phyloP scores from a whole-genome alignment of 2,797 vertebrate species.

The Rhinophrynus dorsalis region DNA sequence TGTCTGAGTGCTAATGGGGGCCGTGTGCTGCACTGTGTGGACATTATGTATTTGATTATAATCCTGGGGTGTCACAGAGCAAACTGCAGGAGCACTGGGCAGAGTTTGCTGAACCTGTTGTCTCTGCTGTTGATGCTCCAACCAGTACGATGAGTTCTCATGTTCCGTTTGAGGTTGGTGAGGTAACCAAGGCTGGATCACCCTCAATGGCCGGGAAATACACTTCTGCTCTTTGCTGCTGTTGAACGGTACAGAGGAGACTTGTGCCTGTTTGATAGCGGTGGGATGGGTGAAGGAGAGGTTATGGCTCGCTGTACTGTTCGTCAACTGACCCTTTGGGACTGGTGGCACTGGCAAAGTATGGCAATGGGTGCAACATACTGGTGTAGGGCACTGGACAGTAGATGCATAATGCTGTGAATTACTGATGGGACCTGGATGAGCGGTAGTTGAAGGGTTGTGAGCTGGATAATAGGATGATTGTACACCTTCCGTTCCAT shows the following conservation, averaged over 20 bases:
- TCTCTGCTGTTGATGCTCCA: constrained; percentile 52
- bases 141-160: constrained; percentile 37
- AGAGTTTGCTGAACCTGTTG: constrained; percentile 60
- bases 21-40: constrained; percentile 53
- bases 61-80: constrained; percentile 62
- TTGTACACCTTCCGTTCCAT: constrained; percentile 74
- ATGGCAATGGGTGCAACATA: constrained; percentile 83
- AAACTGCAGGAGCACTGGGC: constrained; percentile 60
- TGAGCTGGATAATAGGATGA: constrained; percentile 73
- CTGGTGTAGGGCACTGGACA: constrained; percentile 66
- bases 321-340: constrained; percentile 61
- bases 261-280: constrained; percentile 52
- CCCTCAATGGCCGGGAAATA: constrained; percentile 54
- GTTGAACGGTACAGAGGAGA: constrained; percentile 58
- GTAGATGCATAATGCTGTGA: constrained; percentile 76
- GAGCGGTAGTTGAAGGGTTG: constrained; percentile 61
- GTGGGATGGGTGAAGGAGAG: constrained; percentile 66
- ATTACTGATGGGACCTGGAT: constrained; percentile 67
- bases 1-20: constrained; percentile 57
- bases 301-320: constrained; percentile 55
- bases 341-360: constrained; percentile 58
- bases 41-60: constrained; percentile 53
- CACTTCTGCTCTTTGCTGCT: constrained; percentile 56
- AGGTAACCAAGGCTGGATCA: constrained; percentile 58
- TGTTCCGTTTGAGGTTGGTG: constrained; percentile 47